Conservation (phyloP, 2,113 vertebrate species). For the Protobothrops mucrosquamatus region DNA sequence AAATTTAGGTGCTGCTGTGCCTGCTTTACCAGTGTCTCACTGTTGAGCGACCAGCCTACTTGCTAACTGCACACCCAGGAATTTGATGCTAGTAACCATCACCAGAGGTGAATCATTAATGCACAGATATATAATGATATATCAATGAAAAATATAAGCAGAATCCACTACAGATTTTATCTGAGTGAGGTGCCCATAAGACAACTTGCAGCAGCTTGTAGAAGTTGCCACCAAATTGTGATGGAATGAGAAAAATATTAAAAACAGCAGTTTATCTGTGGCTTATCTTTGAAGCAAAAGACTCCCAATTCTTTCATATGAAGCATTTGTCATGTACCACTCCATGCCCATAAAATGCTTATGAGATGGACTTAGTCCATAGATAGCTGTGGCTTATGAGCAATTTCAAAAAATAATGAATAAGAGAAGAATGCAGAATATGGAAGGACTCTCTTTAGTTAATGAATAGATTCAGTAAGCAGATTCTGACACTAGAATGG, state of each 20-base stretch:
- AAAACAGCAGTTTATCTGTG: background rate
- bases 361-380: background rate
- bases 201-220: background rate
- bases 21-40: no score
- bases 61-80: no score
- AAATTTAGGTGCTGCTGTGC: no score
- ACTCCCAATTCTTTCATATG: background rate
- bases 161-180: no score
- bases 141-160: background rate
- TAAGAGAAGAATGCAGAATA: background rate
- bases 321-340: background rate
- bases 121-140: background rate
- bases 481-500: background rate
- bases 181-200: background rate
- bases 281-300: background rate
- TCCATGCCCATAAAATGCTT: background rate
- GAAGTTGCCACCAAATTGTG: background rate
- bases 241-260: background rate
- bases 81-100: no score
- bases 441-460: background rate
- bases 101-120: no score
- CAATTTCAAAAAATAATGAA: background rate
- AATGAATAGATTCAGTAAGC: background rate
- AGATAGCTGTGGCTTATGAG: background rate
- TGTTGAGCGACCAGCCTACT: no score